Conservation (phyloP, 64 coral and sea anemone genomes). For the Stichodactyla mertensii region DNA sequence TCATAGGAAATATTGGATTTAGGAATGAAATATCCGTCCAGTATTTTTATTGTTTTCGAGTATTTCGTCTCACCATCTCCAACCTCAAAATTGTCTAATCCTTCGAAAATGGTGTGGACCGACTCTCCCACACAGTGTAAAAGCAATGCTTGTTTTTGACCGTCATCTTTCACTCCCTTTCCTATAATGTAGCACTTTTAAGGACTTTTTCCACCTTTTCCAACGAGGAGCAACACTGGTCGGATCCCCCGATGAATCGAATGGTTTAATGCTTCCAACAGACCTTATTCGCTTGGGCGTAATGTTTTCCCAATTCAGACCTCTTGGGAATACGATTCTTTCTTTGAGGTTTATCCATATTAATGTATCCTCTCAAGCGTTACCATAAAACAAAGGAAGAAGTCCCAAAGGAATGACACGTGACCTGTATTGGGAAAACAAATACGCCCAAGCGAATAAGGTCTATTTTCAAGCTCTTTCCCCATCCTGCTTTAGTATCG, state of each 20-base stretch:
- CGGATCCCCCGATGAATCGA: constrained; percentile 36
- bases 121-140: constrained; percentile 19
- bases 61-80: too few relatives aligned
- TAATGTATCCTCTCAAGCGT: too few relatives aligned
- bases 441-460: too few relatives aligned
- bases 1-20: constrained; percentile 26
- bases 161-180: constrained; percentile 26
- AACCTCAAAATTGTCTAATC: too few relatives aligned
- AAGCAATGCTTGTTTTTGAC: constrained; percentile 25
- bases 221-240: constrained; percentile 40
- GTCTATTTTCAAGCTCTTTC: background rate
- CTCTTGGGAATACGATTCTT: too few relatives aligned
- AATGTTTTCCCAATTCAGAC: too few relatives aligned
- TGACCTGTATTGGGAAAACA: too few relatives aligned
- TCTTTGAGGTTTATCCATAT: too few relatives aligned
- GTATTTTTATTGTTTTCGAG: too few relatives aligned
- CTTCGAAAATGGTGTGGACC: constrained; percentile 25
- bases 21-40: background rate
- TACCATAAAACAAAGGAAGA: too few relatives aligned
- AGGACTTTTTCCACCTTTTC: constrained; percentile 43
- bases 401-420: too few relatives aligned
- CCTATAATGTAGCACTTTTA: constrained; percentile 23
- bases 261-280: constrained; percentile 21
- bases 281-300: too few relatives aligned
- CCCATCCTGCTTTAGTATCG: constrained; percentile 10